Base-by-base conservation (phyloP, 2,113 vertebrate species). In the Corythornis vintsioides region DNA sequence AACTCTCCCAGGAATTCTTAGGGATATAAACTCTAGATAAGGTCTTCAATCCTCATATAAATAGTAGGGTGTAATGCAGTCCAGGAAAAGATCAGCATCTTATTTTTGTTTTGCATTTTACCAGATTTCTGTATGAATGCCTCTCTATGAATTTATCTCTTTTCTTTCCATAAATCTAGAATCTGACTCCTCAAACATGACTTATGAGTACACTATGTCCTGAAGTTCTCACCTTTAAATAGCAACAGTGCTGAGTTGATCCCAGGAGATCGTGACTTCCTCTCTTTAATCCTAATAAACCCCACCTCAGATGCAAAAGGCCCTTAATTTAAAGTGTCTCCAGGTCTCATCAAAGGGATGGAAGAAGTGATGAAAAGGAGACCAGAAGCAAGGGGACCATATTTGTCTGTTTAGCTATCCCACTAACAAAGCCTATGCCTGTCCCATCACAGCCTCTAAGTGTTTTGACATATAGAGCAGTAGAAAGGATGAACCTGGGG, bases 1-100 rank as follows among this genome's bases (percentile, higher is more conserved):
- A 93, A 33, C 5, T 81, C 15, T 89, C 19, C 9, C 83, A 57
- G 25, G 86, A 83, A 77, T 80, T 91, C 65, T 86, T 91, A 77
- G 4, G 8, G 31, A 69, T 7, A 1, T 76, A 91, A 78, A 55
- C 72, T 35, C 70, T 28, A 90, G 63, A 83, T 72, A 76, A 93
- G 86, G 9, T 48, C 33, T 71, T 18, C 3, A 81, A 10, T 45
- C 19, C 21, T 91, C 38, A 67, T 71, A 76, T 65, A 95, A 90
- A 88, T 29, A 69, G 52, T 3, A 18, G 26, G 2, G 4, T 53
- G 20, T 45, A 77, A 53, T 74, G 42, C 15, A 38, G 48, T 74
- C 55, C 84, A 88, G 48, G 28, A 83, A 86, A 88, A 74, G 61
- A 89, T 45, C 42, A n/a, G 14, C 19, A 17, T 81, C 38, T 73